phyloP scores from a whole-genome alignment of 2,888 invertebrate genomes.

The Himalopsyche kuldschensis region DNA sequence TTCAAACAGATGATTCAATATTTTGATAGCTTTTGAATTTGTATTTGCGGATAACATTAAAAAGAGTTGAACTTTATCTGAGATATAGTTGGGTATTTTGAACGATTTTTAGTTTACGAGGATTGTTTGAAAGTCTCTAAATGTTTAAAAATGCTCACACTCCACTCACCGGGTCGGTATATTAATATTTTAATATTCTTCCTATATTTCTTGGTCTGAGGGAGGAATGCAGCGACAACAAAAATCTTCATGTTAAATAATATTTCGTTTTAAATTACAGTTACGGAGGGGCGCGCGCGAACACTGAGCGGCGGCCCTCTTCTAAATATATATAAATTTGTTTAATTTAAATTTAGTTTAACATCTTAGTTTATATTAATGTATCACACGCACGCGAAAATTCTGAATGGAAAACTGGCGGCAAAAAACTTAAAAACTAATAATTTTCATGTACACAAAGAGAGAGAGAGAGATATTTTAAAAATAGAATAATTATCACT shows the following conservation, averaged over 20 bases:
- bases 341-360: constrained; percentile 33
- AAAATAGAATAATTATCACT: constrained; percentile 10
- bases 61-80: no score
- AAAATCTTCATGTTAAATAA: constrained; percentile 45
- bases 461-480: background rate
- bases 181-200: constrained; percentile 36
- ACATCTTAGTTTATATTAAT: constrained; percentile 37
- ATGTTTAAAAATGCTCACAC: constrained; percentile 44
- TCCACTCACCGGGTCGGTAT: constrained; percentile 34
- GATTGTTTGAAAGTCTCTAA: background rate
- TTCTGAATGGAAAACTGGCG: constrained; percentile 38
- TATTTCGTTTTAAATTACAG: constrained; percentile 21
- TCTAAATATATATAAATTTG: constrained; percentile 25
- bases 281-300: background rate
- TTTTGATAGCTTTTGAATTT: no score
- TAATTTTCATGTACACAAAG: background rate
- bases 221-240: constrained; percentile 63
- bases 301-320: background rate
- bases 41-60: no score
- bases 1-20: no score
- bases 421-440: constrained; percentile 28
- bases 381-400: constrained; percentile 40
- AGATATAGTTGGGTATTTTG: no score
- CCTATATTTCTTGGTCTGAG: constrained; percentile 57
- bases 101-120: no score